A percentile compares a stretch with the other conserved stretches of the same genome.
Evolutionary conservation across 1,140 invertebrate genomes (phyloP).

Genomic region (Cydia amplana): DNA sequence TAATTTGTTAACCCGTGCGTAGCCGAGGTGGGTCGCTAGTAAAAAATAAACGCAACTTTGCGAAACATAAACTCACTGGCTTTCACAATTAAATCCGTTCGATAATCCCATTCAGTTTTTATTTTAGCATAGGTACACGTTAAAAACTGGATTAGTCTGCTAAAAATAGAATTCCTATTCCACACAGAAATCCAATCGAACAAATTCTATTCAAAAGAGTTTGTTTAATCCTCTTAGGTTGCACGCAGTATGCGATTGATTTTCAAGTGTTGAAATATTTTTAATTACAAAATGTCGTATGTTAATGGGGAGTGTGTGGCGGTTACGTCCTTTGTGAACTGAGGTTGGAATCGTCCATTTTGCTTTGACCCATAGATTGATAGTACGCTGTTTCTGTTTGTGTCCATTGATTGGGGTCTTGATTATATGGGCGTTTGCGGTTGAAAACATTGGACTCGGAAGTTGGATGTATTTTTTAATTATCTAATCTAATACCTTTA

Average conservation of each 20-base stretch:
- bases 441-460: background rate
- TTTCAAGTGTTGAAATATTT: background rate
- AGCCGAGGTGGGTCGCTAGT: too few species aligned
- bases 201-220: conserved; percentile 1
- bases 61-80: background rate
- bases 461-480: too few species aligned
- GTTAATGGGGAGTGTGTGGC: background rate
- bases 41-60: background rate
- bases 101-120: conserved; percentile 2
- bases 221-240: conserved; percentile 3
- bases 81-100: background rate
- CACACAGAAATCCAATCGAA: background rate
- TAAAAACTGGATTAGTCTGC: background rate
- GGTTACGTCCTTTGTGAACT: background rate
- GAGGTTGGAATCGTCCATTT: background rate
- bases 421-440: background rate
- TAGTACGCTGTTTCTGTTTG: background rate
- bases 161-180: background rate
- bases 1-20: too few species aligned
- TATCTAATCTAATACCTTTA: too few species aligned
- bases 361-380: background rate
- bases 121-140: background rate
- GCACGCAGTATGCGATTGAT: background rate
- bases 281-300: background rate
- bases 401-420: background rate